phyloP scores from a whole-genome alignment of 23 tunicate genomes.

The Ciona savignyi region DNA sequence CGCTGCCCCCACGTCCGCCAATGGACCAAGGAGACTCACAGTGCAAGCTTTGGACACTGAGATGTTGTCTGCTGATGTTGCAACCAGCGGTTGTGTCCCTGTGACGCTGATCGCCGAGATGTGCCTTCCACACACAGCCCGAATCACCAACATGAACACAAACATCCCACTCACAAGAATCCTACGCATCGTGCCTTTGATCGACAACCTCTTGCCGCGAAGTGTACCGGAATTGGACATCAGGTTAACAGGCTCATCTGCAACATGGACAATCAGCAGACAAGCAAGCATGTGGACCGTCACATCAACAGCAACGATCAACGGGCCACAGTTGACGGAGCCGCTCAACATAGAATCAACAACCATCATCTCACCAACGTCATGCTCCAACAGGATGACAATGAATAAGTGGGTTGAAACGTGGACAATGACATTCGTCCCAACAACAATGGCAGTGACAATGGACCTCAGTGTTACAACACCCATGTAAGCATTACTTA shows the following conservation, averaged over 20 bases:
- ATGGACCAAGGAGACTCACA: neutral
- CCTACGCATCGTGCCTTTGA: constrained; percentile 2
- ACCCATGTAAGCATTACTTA: neutral
- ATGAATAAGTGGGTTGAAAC: constrained; percentile 3
- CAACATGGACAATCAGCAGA: neutral
- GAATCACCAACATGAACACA: neutral
- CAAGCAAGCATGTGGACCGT: neutral
- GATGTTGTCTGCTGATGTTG: neutral
- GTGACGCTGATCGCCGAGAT: neutral
- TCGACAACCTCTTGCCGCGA: neutral
- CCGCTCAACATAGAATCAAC: constrained; percentile 1
- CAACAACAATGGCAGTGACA: constrained; percentile 7
- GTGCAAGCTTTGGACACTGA: neutral
- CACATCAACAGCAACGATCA: neutral
- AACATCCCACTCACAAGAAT: constrained; percentile 8
- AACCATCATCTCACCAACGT: neutral
- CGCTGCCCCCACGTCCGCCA: neutral
- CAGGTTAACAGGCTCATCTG: neutral
- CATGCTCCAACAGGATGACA: neutral
- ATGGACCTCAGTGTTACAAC: constrained; percentile 1
- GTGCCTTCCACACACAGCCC: neutral
- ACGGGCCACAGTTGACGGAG: constrained; percentile 1
- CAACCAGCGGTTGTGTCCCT: neutral
- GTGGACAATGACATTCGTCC: constrained; percentile 2
- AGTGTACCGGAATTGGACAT: neutral